These are phyloP conservation scores for Eulimnadia texana DNA, from an alignment of 1,140 invertebrate species.

Conservation along the genomic window DNA sequence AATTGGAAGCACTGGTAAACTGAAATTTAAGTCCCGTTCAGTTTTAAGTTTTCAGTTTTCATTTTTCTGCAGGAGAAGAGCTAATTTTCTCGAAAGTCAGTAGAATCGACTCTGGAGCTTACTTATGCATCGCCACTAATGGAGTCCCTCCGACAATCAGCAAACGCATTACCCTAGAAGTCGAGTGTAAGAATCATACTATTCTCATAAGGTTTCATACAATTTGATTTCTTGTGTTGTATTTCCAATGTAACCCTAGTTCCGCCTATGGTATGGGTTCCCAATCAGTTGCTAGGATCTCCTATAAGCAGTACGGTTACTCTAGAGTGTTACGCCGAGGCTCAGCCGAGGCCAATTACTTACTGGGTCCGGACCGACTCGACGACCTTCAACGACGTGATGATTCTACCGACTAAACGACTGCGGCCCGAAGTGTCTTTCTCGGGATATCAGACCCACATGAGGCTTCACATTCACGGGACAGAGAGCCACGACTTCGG, in stretches of 20 bases:
- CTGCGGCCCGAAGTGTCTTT: conserved; percentile 45
- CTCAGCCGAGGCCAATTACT: conserved; percentile 76
- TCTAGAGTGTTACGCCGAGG: conserved; percentile 82
- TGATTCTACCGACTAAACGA: conserved; percentile 67
- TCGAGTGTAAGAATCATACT: conserved; percentile 78
- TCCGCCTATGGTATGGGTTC: conserved; percentile 79
- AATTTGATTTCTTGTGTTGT: no score
- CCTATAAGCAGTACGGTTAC: conserved; percentile 75
- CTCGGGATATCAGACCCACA: conserved; percentile 67
- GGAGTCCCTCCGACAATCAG: conserved; percentile 77
- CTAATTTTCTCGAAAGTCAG: conserved; percentile 68
- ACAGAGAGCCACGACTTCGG: conserved; percentile 61
- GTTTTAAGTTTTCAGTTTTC: no score
- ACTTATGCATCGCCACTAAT: conserved; percentile 60
- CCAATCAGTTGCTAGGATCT: conserved; percentile 73
- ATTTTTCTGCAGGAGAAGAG: conserved; percentile 61
- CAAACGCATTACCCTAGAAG: conserved; percentile 72
- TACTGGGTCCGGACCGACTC: conserved; percentile 59
- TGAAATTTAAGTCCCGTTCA: no score
- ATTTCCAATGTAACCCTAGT: conserved; percentile 46
- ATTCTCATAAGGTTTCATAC: no score
- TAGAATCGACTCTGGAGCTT: conserved; percentile 64
- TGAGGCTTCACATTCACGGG: conserved; percentile 68
- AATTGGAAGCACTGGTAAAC: no score
- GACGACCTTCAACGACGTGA: conserved; percentile 50